Evolutionary conservation across 2,113 vertebrate genomes (phyloP).

Genomic region (Sarotherodon lohbergeri): DNA sequence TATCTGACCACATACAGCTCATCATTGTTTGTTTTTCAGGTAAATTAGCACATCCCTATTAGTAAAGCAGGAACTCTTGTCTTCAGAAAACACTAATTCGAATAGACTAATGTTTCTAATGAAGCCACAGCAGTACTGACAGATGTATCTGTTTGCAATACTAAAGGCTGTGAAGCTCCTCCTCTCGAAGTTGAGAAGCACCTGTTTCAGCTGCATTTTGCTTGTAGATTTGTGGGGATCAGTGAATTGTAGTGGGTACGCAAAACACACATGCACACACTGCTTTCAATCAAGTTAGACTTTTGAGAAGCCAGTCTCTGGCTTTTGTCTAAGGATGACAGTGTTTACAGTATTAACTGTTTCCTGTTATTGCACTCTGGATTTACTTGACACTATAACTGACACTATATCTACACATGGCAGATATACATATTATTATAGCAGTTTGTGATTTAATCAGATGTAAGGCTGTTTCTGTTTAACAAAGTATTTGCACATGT

Average conservation of each 20-base stretch:
- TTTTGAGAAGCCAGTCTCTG: not conserved
- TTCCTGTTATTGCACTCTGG: not conserved
- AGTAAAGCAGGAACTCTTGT: not conserved
- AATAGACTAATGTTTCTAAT: not conserved
- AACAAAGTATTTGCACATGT: conserved; percentile 23
- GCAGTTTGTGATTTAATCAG: not conserved
- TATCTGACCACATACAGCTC: not conserved
- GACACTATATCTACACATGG: not conserved
- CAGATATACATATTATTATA: not conserved
- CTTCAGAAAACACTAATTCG: not conserved
- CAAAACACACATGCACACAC: not conserved
- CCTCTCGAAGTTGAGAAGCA: not conserved
- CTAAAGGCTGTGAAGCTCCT: not conserved
- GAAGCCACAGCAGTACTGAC: not conserved
- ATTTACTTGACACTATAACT: not conserved
- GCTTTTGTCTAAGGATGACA: not conserved
- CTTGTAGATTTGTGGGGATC: not conserved
- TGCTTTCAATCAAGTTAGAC: not conserved
- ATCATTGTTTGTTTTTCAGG: not conserved
- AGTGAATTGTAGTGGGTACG: not conserved
- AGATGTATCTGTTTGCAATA: not conserved
- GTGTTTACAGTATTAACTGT: not conserved
- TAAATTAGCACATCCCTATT: not conserved
- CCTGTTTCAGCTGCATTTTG: not conserved
- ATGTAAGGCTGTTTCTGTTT: not conserved